A percentile compares a stretch with the other conserved stretches of the same genome.
Evolutionary conservation across 2,888 invertebrate genomes (phyloP).

Genomic region (Patella depressa): DNA sequence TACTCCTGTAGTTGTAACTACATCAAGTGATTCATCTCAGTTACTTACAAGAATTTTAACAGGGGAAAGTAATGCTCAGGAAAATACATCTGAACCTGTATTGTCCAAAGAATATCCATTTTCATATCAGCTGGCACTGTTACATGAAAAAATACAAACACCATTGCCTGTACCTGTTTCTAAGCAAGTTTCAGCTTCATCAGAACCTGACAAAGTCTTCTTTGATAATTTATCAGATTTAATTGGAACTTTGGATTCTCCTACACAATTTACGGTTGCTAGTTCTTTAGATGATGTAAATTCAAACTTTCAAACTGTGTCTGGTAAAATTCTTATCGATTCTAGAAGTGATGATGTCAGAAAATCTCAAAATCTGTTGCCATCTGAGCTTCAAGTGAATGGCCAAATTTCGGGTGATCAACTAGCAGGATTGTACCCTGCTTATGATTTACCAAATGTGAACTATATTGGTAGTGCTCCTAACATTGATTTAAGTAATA

Average conservation of each 20-base stretch:
- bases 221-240: not conserved
- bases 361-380: conserved; percentile 18
- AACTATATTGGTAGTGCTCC: conserved; percentile 47
- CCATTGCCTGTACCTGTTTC: not conserved
- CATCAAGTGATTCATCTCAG: conserved; percentile 12
- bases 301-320: not conserved
- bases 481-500: conserved; percentile 39
- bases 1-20: conserved; percentile 24
- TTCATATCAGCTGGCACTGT: conserved; percentile 42
- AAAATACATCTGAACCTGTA: conserved; percentile 6
- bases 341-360: not conserved
- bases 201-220: not conserved
- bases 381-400: not conserved
- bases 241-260: not conserved
- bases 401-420: not conserved
- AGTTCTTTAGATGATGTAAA: not conserved
- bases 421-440: conserved; percentile 14
- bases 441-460: conserved; percentile 39
- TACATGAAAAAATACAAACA: conserved; percentile 26
- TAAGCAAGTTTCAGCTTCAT: not conserved
- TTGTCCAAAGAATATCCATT: conserved; percentile 38
- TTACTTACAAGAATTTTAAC: not conserved
- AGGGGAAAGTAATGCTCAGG: conserved; percentile 13
- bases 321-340: not conserved
- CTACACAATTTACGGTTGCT: not conserved